A percentile compares a stretch with the other conserved stretches of the same genome.
These are phyloP conservation scores for Penaeus indicus DNA, from an alignment of 1,140 invertebrate genomes.

Conservation along the genomic window DNA sequence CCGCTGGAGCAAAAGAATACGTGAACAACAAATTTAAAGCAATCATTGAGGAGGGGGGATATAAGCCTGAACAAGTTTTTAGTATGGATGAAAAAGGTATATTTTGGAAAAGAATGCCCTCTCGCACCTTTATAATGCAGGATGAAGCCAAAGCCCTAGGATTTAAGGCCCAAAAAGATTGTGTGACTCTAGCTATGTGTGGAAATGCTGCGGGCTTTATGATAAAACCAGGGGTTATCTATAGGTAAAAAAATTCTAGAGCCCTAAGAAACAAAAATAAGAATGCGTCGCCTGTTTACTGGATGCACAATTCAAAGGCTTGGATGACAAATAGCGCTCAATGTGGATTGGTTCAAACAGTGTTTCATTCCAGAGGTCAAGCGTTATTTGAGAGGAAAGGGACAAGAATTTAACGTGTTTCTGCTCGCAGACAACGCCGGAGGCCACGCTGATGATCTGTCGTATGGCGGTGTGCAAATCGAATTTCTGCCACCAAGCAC, in stretches of 20 bases:
- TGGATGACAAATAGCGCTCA: background rate
- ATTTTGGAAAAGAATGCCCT: background rate
- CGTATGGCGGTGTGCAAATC: background rate
- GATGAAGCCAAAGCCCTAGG: background rate
- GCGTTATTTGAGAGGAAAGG: background rate
- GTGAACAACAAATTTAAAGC: no score
- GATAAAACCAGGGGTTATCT: slow-evolving; percentile 31
- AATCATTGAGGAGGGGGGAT: no score
- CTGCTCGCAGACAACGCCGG: background rate
- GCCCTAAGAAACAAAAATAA: background rate
- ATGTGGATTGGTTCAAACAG: background rate
- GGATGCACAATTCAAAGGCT: background rate
- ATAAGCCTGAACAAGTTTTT: slow-evolving; percentile 1
- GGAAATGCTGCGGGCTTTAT: background rate
- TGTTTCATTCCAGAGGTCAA: slow-evolving; percentile 4
- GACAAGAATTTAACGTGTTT: background rate
- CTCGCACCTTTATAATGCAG: background rate
- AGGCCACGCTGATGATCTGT: background rate
- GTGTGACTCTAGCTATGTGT: background rate
- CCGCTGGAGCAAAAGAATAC: no score
- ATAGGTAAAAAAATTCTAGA: background rate
- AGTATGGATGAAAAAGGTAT: background rate
- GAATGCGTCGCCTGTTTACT: background rate
- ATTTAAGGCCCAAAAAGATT: background rate
- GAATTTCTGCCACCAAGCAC: background rate